A percentile compares a stretch with the other conserved stretches of the same genome.
Conservation (phyloP, 2,113 vertebrate species). For the Sorex araneus region DNA sequence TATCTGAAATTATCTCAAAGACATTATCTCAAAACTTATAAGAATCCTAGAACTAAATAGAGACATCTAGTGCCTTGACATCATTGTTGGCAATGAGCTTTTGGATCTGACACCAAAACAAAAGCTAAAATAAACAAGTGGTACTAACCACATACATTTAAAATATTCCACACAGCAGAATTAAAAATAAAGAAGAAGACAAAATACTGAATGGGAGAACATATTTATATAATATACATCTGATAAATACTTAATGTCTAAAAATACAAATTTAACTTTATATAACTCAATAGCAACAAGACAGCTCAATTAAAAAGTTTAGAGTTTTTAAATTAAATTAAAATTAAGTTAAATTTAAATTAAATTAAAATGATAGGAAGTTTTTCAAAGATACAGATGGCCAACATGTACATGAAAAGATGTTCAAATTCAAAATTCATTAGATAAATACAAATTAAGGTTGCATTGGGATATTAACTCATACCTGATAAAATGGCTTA, state of each 20-base stretch:
- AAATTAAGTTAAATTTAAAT: too few species aligned
- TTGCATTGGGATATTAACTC: background rate
- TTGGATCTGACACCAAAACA: background rate
- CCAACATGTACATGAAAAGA: background rate
- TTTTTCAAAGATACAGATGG: background rate
- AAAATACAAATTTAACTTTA: background rate
- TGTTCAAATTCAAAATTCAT: background rate
- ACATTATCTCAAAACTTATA: background rate
- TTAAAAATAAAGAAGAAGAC: background rate
- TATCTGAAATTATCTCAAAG: background rate
- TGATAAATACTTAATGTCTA: background rate
- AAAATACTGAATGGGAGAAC: background rate
- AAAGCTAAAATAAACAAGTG: background rate
- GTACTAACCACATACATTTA: background rate
- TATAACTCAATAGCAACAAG: background rate
- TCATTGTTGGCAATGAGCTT: background rate
- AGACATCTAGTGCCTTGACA: background rate
- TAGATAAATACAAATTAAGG: background rate
- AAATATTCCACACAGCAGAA: background rate
- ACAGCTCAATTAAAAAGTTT: background rate
- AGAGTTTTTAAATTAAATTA: too few species aligned
- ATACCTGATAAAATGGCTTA: background rate
- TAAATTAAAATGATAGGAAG: background rate
- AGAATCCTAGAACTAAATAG: background rate
- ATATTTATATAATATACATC: background rate